Evolutionary conservation across 30 jellyfish, hydroid and myxozoan genomes (phyloP).

Genomic region (Aurelia sp.): DNA sequence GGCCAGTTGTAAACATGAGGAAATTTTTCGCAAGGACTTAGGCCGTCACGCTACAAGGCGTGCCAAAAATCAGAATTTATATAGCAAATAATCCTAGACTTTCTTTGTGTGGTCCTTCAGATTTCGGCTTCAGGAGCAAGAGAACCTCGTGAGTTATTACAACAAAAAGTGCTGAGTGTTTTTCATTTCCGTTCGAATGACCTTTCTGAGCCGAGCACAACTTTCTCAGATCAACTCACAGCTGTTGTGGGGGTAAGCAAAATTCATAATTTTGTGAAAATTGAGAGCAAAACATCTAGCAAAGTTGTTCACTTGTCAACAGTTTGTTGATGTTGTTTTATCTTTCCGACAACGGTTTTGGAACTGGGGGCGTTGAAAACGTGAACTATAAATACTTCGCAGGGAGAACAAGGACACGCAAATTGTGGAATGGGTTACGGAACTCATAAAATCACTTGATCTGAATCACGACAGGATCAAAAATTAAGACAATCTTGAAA

Average conservation of each 20-base stretch:
- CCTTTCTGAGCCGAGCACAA: constrained; percentile 9
- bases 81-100: too few relatives aligned
- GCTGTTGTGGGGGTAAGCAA: constrained; percentile 19
- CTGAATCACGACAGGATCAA: too few relatives aligned
- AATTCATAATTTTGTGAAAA: constrained; percentile 27
- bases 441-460: too few relatives aligned
- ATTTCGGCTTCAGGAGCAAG: background rate
- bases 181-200: constrained; percentile 34
- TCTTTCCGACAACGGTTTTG: constrained; percentile 1
- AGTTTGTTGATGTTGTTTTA: background rate
- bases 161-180: background rate
- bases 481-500: too few relatives aligned
- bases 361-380: constrained; percentile 7
- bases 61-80: too few relatives aligned
- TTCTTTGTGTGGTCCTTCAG: background rate
- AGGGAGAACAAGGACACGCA: background rate
- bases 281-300: background rate
- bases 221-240: background rate
- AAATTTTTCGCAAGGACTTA: too few relatives aligned
- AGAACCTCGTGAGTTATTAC: background rate
- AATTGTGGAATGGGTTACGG: too few relatives aligned
- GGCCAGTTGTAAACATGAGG: too few relatives aligned
- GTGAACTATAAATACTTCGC: background rate
- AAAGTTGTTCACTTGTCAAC: constrained; percentile 4
- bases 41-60: too few relatives aligned